phyloP scores from a whole-genome alignment of 2,888 invertebrate genomes.

The Diploptera punctata region DNA sequence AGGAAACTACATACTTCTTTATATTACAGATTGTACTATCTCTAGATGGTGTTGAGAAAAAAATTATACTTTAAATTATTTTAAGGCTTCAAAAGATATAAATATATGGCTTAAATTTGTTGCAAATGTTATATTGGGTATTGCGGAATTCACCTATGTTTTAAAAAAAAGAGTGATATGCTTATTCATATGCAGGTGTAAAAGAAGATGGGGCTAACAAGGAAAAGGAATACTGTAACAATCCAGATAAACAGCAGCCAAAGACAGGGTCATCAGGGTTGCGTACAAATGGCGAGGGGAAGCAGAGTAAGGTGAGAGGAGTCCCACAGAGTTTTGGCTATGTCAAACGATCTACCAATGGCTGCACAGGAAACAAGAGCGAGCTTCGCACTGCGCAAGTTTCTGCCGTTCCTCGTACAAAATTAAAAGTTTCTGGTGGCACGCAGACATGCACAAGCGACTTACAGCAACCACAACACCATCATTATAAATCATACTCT shows the following conservation, averaged over 20 bases:
- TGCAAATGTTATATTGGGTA: too few relatives aligned
- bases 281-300: constrained; percentile 38
- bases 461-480: constrained; percentile 56
- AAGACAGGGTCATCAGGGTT: constrained; percentile 32
- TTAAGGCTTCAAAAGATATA: too few relatives aligned
- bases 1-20: too few relatives aligned
- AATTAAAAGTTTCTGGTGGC: constrained; percentile 84
- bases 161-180: too few relatives aligned
- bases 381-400: constrained; percentile 78
- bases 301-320: constrained; percentile 66
- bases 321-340: constrained; percentile 87
- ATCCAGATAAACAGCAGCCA: constrained; percentile 31
- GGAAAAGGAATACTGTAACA: constrained; percentile 42
- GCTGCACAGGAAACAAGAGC: constrained; percentile 63
- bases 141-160: too few relatives aligned
- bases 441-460: constrained; percentile 87
- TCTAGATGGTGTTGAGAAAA: too few relatives aligned
- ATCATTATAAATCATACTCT: constrained; percentile 81
- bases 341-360: constrained; percentile 65
- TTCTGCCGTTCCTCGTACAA: constrained; percentile 83
- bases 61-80: too few relatives aligned
- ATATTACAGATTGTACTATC: too few relatives aligned
- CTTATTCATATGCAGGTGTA: constrained; percentile 38
- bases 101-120: too few relatives aligned
- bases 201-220: constrained; percentile 46